Percentiles rank a stretch among this genome's conserved stretches.
Conservation (phyloP, 2,888 invertebrate genomes). For the Tigriopus californicus region DNA sequence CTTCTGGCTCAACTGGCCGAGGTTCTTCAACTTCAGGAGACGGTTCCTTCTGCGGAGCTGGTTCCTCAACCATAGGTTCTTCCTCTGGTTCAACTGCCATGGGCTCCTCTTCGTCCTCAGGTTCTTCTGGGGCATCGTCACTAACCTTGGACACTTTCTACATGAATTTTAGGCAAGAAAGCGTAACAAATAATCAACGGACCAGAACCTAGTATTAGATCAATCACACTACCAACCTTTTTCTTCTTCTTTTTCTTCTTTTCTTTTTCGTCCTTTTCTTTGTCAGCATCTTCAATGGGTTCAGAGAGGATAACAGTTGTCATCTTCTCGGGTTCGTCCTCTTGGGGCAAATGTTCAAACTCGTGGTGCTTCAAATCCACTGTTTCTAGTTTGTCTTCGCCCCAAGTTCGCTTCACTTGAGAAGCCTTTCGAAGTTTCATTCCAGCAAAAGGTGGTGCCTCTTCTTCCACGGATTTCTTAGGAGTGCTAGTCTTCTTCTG, state of each 20-base stretch:
- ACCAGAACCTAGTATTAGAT: no score
- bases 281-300: not conserved
- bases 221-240: no score
- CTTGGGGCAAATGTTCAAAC: conserved; percentile 9
- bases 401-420: conserved; percentile 12
- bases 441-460: conserved; percentile 10
- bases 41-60: no score
- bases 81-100: conserved; percentile 3
- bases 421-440: conserved; percentile 12
- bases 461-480: conserved; percentile 1
- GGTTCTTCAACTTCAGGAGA: no score
- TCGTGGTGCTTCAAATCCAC: conserved; percentile 16
- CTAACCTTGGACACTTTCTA: no score
- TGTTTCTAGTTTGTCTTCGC: conserved; percentile 1
- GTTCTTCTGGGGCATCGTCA: not conserved
- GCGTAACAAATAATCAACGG: no score
- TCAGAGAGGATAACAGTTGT: not conserved
- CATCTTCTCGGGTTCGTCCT: conserved; percentile 8
- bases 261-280: not conserved
- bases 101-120: conserved; percentile 1
- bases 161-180: no score
- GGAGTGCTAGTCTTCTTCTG: not conserved
- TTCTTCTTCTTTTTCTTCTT: conserved; percentile 9
- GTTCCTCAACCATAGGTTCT: not conserved
- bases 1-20: no score